A percentile compares a stretch with the other conserved stretches of the same genome.
Evolutionary conservation across 1,140 invertebrate species (phyloP).

Genomic region (Aphelenchoides fujianensis): DNA sequence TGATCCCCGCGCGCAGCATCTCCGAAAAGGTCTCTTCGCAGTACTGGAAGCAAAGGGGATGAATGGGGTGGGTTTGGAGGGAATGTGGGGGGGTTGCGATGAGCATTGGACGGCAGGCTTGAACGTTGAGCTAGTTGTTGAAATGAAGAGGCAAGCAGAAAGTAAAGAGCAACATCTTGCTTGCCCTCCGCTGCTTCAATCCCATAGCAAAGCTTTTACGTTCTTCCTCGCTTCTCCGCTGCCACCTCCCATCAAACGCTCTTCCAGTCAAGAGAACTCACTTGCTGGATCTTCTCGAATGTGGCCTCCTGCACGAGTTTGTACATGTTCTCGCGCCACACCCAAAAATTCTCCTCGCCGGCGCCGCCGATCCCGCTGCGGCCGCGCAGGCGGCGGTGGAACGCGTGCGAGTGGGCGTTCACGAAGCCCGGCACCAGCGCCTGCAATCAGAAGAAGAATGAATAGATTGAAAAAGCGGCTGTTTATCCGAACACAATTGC

Average conservation of each 20-base stretch:
- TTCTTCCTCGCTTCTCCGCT: no score
- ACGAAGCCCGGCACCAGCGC: constrained; percentile 56
- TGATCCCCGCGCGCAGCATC: constrained; percentile 59
- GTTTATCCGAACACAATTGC: no score
- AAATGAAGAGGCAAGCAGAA: background rate
- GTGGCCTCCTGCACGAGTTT: constrained; percentile 47
- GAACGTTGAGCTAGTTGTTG: background rate
- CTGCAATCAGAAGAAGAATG: constrained; percentile 28
- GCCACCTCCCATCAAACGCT: background rate
- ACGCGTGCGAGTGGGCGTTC: constrained; percentile 59
- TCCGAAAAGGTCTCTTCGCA: constrained; percentile 54
- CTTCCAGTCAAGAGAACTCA: constrained; percentile 10
- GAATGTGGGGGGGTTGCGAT: background rate
- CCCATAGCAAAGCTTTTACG: no score
- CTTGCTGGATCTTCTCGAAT: constrained; percentile 49
- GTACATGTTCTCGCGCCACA: constrained; percentile 60
- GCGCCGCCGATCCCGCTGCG: constrained; percentile 46
- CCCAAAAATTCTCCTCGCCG: constrained; percentile 56
- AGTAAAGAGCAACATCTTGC: no score
- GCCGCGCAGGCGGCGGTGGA: constrained; percentile 56
- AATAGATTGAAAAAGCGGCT: no score
- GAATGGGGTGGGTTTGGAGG: background rate
- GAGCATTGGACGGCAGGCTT: constrained; percentile 1
- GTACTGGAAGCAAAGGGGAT: constrained; percentile 41
- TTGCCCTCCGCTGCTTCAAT: no score